phyloP scores from a whole-genome alignment of 2,797 vertebrate genomes.

The Melanotaenia nigrans region DNA sequence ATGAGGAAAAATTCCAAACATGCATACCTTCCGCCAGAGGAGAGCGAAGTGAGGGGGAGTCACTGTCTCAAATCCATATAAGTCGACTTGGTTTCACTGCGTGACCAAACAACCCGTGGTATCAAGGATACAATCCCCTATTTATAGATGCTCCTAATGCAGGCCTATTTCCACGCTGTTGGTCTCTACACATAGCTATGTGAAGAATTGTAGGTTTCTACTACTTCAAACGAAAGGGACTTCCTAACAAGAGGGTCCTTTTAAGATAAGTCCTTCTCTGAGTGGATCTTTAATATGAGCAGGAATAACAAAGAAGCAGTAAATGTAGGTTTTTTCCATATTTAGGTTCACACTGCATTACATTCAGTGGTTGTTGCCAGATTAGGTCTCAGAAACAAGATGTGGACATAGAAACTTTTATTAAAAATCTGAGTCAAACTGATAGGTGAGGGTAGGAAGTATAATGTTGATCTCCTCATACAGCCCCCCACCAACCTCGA shows the following conservation, averaged over 20 bases:
- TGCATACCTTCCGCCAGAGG: constrained; percentile 71
- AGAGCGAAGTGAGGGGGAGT: constrained; percentile 30
- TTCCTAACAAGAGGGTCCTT: constrained; percentile 77
- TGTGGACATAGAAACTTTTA: constrained; percentile 14
- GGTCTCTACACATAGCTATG: constrained; percentile 88
- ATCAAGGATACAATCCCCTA: constrained; percentile 78
- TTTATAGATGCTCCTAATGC: constrained; percentile 77
- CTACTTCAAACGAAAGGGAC: constrained; percentile 83
- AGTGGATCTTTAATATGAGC: constrained; percentile 26
- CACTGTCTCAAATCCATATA: constrained; percentile 74
- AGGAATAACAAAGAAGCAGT: constrained; percentile 26
- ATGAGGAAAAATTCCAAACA: constrained; percentile 79
- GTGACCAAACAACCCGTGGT: constrained; percentile 75
- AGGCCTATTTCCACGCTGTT: constrained; percentile 85
- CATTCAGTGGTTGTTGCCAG: constrained; percentile 6
- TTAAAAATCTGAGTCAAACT: constrained; percentile 30
- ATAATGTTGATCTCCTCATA: constrained; percentile 65
- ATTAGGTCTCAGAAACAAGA: constrained; percentile 5
- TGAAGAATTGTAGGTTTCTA: constrained; percentile 86
- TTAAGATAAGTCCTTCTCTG: constrained; percentile 30
- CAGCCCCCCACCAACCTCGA: constrained; percentile 47
- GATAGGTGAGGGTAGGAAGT: constrained; percentile 23
- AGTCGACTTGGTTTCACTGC: constrained; percentile 71
- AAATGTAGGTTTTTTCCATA: constrained; percentile 19
- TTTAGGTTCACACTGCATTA: constrained; percentile 10